Conservation (phyloP, 2,888 invertebrate species). For the Scaptomyza cyrtandrae region DNA sequence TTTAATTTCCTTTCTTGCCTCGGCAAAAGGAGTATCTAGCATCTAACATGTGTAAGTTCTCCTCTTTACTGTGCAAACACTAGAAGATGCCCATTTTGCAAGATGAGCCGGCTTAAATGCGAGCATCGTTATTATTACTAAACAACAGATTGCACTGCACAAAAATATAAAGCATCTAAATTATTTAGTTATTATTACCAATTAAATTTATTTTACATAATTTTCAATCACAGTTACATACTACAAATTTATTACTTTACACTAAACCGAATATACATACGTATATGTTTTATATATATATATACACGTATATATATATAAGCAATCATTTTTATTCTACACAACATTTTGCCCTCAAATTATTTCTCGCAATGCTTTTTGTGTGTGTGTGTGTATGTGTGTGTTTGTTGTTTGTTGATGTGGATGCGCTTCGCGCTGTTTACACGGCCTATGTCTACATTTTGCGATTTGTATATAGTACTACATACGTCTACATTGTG, state of each 20-base stretch:
- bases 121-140: slow-evolving; percentile 22
- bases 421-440: slow-evolving; percentile 78
- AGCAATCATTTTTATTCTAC: slow-evolving; percentile 42
- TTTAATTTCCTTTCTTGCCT: neutral
- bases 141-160: slow-evolving; percentile 34
- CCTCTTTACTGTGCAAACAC: slow-evolving; percentile 34
- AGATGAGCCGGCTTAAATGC: neutral
- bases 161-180: slow-evolving; percentile 7
- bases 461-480: slow-evolving; percentile 62
- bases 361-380: slow-evolving; percentile 69
- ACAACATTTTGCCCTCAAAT: slow-evolving; percentile 65
- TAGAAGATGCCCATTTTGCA: slow-evolving; percentile 12
- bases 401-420: slow-evolving; percentile 49
- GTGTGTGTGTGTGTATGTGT: slow-evolving; percentile 43
- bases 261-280: slow-evolving; percentile 67
- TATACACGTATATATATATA: slow-evolving; percentile 22
- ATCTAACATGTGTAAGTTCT: slow-evolving; percentile 26
- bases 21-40: slow-evolving; percentile 4
- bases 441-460: slow-evolving; percentile 80
- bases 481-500: slow-evolving; percentile 38
- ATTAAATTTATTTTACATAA: slow-evolving; percentile 76
- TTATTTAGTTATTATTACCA: slow-evolving; percentile 52
- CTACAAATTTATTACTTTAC: slow-evolving; percentile 77
- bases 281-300: slow-evolving; percentile 17
- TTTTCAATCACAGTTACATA: slow-evolving; percentile 80